Base-by-base conservation (phyloP, 2,113 vertebrate species). In the Perca schrenkii region DNA sequence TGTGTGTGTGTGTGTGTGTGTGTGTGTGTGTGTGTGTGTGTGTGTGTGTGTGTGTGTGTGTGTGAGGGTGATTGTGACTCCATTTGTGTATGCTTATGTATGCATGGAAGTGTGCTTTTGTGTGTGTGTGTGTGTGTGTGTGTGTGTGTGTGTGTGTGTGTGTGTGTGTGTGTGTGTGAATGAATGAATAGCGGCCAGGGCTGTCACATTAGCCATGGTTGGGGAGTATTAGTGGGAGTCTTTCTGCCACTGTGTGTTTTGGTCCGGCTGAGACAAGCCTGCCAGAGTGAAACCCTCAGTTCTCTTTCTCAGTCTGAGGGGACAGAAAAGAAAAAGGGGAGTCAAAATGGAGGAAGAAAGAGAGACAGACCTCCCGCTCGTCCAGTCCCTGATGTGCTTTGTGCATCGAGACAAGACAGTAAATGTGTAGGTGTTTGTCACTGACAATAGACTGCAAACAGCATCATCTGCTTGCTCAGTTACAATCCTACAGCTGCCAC, bases 341-440 rank as follows among this genome's bases (percentile, higher is more conserved):
- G 66, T 22, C n/a, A 19, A 82, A 69, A 65, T 66, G 54, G 65
- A 86, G 50, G 56, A 56, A 79, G 78, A 79, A 64, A 70, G 22
- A 74, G 36, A 14, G 71, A 70, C 64, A 73, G 84, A 43, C 78
- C 89, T 63, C 67, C 82, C 72, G 64, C 83, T 83, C 31, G 1
- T 78, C 57, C 67, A 15, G 34, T 60, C 53, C 64, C 62, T 78
- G 82, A 66, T 71, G 72, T 56, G 74, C 88, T 88, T 91, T 91
- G 86, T 92, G 46, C n/a, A 8, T 22, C 57, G 3, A 68, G 82
- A 91, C 61, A 83, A 68, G 87, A 91, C 76, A 84, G 82, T 80
- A 80, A 90, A 93, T 69, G 91, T 88, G 93, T 93, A 87, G 88
- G 91, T 91, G 92, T 93, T 83, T 70, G 64, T 86, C 82, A 54